Base-by-base conservation (phyloP, 92 coral and sea anemone genomes). In the Epizoanthus rinbou region DNA sequence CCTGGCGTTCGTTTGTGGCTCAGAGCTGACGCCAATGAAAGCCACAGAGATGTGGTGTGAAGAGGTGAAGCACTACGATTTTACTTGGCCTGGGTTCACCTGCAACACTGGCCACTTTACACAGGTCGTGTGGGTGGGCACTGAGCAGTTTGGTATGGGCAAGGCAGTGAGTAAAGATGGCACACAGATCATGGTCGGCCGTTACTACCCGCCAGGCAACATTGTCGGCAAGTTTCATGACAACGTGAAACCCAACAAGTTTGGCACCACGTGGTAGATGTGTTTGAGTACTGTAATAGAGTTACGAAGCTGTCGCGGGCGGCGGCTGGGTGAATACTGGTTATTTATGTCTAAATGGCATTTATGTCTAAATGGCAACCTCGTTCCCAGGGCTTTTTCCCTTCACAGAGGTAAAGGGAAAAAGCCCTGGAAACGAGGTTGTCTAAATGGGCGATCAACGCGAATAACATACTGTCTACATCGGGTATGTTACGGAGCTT, bases 21-120 rank as follows among this genome's bases (percentile, higher is more conserved):
- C 81, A 17, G 91, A 95, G 56, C 88, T 97, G 50, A 86, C 98
- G 1, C 95, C 98, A 6, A 91, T 97, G 56, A 91, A 86, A 79
- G 97, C 99, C 22, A 92, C 95, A 8, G 98, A 97, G 78, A 80
- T 93, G 89, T 97, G 99, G 99, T 97, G 91, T 73, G 93, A 92
- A 41, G 99, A 97, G 75, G 92, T 88, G 37, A 90, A 87, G 73
- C 91, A 91, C 39, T 97, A 97, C 76, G 92, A 94, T 54, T 97
- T 88, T 66, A 90, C 88, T 6, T 88, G 85, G 53, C 99, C 98
- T 2, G 98, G 98, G 16, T 97, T 91, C 71, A 87, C 98, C 1
- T 94, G 97, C 17, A 91, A 88, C 68, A 97, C 98, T 24, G 91
- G 98, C 16, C 92, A 97, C 88, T 97, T 97, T 74, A 90, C 92